phyloP scores from a whole-genome alignment of 2,113 vertebrate species.

The Nothobranchius kuhntae region DNA sequence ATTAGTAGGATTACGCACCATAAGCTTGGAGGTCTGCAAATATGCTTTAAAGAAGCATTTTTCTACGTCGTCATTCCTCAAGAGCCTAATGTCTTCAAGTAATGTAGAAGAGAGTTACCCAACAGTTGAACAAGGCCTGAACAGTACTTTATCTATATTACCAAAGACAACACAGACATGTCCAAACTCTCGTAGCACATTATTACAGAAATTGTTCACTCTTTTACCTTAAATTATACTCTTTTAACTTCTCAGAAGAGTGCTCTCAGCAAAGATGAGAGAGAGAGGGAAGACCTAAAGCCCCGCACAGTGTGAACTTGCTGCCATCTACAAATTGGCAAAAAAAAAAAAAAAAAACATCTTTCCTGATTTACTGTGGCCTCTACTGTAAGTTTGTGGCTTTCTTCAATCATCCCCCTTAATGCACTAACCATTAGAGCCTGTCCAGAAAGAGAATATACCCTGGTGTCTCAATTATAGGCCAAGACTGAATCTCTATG shows the following conservation, averaged over 20 bases:
- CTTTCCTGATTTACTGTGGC: slow-evolving; percentile 69
- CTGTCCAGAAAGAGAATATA: slow-evolving; percentile 73
- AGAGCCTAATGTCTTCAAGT: slow-evolving; percentile 32
- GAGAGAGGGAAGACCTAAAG: slow-evolving; percentile 37
- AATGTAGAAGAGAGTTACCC: slow-evolving; percentile 11
- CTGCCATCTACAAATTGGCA: slow-evolving; percentile 65
- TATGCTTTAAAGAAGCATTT: slow-evolving; percentile 23
- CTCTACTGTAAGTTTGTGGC: slow-evolving; percentile 67
- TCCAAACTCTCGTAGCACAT: slow-evolving; percentile 47
- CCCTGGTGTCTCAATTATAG: slow-evolving; percentile 78
- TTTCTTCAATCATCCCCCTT: slow-evolving; percentile 78
- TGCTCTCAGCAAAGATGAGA: slow-evolving; percentile 49
- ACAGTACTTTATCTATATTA: slow-evolving; percentile 44
- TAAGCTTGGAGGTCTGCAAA: slow-evolving; percentile 11
- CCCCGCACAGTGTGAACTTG: slow-evolving; percentile 52
- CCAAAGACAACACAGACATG: slow-evolving; percentile 51
- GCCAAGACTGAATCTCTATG: slow-evolving; percentile 60
- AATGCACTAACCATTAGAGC: slow-evolving; percentile 77
- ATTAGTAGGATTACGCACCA: slow-evolving; percentile 2
- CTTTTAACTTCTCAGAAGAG: slow-evolving; percentile 69
- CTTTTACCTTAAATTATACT: slow-evolving; percentile 64
- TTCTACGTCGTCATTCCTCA: slow-evolving; percentile 1
- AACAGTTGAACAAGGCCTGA: slow-evolving; percentile 10
- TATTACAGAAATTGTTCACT: slow-evolving; percentile 55
- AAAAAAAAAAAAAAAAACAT: slow-evolving; percentile 69